Evolutionary conservation across 2,797 vertebrate genomes (phyloP), one percentile per base, ranked within the genome.

Genomic region (Pelobates cultripes): DNA sequence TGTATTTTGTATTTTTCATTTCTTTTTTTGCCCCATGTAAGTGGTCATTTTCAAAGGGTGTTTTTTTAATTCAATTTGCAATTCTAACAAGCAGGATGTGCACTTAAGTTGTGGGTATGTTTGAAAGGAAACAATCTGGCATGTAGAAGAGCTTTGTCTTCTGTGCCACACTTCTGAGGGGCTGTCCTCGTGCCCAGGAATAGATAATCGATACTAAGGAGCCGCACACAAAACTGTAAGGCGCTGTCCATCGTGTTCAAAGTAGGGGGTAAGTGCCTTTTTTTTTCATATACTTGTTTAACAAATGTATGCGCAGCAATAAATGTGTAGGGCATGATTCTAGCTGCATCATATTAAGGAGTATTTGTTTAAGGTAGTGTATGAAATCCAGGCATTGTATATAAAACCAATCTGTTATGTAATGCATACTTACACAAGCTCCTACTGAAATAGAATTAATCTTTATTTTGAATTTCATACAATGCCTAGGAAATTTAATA

Each of bases 81-180:
- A 57, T 57, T 57, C 4, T 12, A 14, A 14, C 55, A 14, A 4
- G 45, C 44, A 98, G 94, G 92, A 98, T 99, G 97, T 97, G 93
- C 94, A 91, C 94, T 91, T 99, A 92, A 95, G 87, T 89, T 92
- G 92, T 92, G 91, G 86, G 86, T 76, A 88, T 1, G 85, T 15
- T 83, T 63, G 44, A 40, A 78, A 28, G 57, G 43, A 4, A 78
- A 75, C 79, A 70, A 43, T 78, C 80, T 83, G 47, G 79, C 64
- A 86, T 73, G 73, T 85, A 85, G 77, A 60, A 63, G 40, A 53
- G 76, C 70, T 81, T 75, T 40, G 12, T 47, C 40, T 14, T 55
- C 76, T 76, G 72, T 64, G 66, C 64, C 72, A 53, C 55, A 5
- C 10, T 57, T 57, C 13, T 14, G 55, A 57, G 14, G 14, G 13